Conservation (phyloP, 1,140 invertebrate genomes). For the Bombus consobrinus region DNA sequence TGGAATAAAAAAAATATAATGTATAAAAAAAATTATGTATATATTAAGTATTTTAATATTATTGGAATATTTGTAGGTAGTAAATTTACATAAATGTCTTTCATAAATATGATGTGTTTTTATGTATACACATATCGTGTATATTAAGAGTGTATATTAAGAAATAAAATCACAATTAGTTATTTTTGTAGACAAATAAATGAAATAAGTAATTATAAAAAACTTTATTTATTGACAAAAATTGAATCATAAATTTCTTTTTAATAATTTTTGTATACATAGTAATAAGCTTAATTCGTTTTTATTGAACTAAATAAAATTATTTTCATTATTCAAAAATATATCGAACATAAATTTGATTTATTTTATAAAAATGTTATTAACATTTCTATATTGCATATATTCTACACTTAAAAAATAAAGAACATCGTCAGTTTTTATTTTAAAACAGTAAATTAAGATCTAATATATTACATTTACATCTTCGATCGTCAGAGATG, state of each 20-base stretch:
- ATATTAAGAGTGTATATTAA: not conserved
- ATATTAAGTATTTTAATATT: conserved; percentile 13
- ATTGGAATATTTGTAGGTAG: conserved; percentile 23
- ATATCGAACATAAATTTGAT: conserved; percentile 45
- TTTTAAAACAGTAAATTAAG: not conserved
- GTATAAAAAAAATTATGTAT: conserved; percentile 19
- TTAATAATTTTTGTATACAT: not conserved
- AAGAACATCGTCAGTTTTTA: not conserved
- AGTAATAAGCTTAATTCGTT: not conserved
- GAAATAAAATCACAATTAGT: not conserved
- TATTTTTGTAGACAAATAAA: not conserved
- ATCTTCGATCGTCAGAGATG: conserved; percentile 4
- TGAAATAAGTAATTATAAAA: not conserved
- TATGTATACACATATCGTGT: not conserved
- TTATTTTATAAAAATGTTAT: conserved; percentile 40
- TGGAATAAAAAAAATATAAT: conserved; percentile 7
- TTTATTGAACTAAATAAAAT: not conserved
- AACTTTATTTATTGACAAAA: not conserved
- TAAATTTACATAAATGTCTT: not conserved
- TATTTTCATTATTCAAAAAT: not conserved
- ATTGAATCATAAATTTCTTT: not conserved
- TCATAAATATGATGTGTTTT: not conserved
- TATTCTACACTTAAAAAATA: not conserved
- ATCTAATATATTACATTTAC: conserved; percentile 8
- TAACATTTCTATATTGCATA: not conserved